Conservation (phyloP, 2,888 invertebrate species). For the Deroplatys truncata region DNA sequence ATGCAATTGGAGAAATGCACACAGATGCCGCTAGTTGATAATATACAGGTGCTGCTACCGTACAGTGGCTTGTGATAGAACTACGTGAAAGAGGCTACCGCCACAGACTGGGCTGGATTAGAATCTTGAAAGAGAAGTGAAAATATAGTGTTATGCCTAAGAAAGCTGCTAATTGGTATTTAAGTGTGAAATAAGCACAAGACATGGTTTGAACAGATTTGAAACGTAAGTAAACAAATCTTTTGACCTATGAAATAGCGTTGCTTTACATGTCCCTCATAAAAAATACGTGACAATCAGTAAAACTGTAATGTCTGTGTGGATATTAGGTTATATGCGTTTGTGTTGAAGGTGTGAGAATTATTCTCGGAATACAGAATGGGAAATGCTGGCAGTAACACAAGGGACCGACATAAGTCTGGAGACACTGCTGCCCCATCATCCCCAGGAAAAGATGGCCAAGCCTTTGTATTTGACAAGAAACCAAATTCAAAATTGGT, state of each 20-base stretch:
- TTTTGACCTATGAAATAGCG: not conserved
- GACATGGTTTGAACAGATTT: not conserved
- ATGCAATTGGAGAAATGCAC: not conserved
- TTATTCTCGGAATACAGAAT: conserved; percentile 43
- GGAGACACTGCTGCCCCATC: conserved; percentile 52
- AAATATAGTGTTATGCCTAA: not conserved
- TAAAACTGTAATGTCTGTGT: not conserved
- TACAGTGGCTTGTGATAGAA: not conserved
- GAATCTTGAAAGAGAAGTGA: not conserved
- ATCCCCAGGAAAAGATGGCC: conserved; percentile 60
- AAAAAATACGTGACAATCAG: not conserved
- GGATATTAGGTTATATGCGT: not conserved
- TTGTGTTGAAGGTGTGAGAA: not conserved
- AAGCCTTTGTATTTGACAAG: conserved; percentile 84
- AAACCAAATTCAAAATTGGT: conserved; percentile 65
- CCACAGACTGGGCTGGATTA: not conserved
- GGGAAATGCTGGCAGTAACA: conserved; percentile 76
- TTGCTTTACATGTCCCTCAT: not conserved
- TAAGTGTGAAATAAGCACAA: not conserved
- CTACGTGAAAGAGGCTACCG: not conserved
- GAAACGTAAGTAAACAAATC: not conserved
- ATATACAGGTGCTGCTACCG: not conserved
- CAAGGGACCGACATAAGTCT: conserved; percentile 72
- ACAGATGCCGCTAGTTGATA: not conserved
- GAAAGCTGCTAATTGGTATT: not conserved